Percentiles rank a stretch among this genome's conserved stretches.
phyloP scores from a whole-genome alignment of 2,888 invertebrate genomes.

The Plebejus anna region DNA sequence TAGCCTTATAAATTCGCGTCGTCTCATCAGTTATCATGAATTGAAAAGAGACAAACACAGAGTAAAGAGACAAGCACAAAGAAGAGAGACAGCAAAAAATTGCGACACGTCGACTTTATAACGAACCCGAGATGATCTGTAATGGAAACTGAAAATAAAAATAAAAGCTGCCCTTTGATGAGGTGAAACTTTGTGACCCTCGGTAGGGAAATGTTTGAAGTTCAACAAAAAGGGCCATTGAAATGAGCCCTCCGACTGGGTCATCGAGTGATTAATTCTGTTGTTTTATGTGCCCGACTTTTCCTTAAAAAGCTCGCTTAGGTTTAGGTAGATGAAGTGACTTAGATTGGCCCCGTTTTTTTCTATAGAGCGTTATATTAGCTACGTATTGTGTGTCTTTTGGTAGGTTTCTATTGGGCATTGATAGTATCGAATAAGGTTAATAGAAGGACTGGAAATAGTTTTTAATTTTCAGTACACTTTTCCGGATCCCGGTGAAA shows the following conservation, averaged over 20 bases:
- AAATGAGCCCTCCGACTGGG: constrained; percentile 22
- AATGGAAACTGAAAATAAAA: constrained; percentile 25
- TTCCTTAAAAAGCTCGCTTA: constrained; percentile 13
- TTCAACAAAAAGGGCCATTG: constrained; percentile 22
- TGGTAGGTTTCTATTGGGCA: background rate
- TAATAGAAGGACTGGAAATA: background rate
- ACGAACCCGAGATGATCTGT: constrained; percentile 7
- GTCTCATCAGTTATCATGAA: background rate
- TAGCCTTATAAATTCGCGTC: background rate
- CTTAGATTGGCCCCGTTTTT: background rate
- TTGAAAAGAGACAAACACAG: background rate
- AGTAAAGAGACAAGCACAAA: background rate
- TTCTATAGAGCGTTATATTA: background rate
- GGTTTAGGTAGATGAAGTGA: constrained; percentile 12
- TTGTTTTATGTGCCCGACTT: constrained; percentile 24
- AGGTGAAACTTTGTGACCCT: constrained; percentile 27
- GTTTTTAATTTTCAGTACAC: background rate
- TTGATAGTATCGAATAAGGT: background rate
- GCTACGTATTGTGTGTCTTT: background rate
- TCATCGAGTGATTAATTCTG: constrained; percentile 29
- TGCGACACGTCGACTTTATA: background rate
- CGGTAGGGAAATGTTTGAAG: constrained; percentile 19
- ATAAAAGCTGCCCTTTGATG: constrained; percentile 20
- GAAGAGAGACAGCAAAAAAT: background rate
- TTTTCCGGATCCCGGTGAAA: background rate